phyloP scores from a whole-genome alignment of 2,113 vertebrate species.

The Cyphomyrus discorhynchus region DNA sequence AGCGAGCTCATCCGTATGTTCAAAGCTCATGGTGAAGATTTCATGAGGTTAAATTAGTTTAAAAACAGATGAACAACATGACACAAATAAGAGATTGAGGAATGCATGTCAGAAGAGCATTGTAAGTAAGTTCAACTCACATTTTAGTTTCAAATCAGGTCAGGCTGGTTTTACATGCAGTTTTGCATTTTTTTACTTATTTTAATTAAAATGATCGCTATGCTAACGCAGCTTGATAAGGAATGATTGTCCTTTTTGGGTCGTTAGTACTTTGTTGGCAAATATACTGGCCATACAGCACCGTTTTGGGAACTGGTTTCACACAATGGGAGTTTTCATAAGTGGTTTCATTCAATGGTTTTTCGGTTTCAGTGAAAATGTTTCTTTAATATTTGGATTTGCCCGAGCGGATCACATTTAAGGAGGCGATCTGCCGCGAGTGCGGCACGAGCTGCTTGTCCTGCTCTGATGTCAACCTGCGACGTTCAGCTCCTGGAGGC shows the following conservation, averaged over 20 bases:
- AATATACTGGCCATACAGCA: not conserved
- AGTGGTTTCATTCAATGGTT: not conserved
- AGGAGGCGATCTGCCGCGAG: not conserved
- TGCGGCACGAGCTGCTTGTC: not conserved
- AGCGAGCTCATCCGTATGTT: not conserved
- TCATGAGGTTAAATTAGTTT: constrained; percentile 1
- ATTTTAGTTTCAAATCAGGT: not conserved
- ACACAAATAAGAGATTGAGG: not conserved
- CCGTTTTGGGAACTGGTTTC: not conserved
- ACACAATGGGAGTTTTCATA: not conserved
- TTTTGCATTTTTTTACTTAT: not conserved
- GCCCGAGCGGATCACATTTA: not conserved
- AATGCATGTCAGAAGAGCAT: not conserved
- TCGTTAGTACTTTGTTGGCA: not conserved
- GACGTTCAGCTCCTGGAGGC: not conserved
- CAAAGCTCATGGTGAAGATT: not conserved
- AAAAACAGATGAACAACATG: not conserved
- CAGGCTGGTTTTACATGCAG: not conserved
- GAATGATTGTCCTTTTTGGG: not conserved
- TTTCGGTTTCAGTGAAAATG: not conserved
- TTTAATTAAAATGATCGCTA: not conserved
- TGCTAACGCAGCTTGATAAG: not conserved
- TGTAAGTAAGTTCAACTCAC: not conserved
- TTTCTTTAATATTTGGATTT: not conserved
- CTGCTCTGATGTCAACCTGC: not conserved